phyloP scores from a whole-genome alignment of 1,140 invertebrate genomes.

The Platyscapa corneri region DNA sequence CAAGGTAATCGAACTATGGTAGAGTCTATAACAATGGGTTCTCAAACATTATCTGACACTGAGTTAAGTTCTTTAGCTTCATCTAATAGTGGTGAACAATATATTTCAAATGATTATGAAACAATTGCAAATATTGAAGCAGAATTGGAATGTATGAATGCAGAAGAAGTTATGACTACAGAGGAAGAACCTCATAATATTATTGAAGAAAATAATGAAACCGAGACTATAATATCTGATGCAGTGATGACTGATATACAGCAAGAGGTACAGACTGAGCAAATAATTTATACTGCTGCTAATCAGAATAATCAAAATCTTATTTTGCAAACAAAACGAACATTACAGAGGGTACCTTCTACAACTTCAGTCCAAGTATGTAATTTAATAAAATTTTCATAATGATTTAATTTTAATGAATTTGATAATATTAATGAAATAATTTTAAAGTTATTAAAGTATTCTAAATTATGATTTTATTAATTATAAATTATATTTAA shows the following conservation, averaged over 20 bases:
- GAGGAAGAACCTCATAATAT: constrained; percentile 64
- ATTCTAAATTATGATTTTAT: not conserved
- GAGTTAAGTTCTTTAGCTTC: constrained; percentile 67
- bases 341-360: constrained; percentile 65
- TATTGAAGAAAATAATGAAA: constrained; percentile 54
- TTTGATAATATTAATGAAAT: not conserved
- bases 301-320: constrained; percentile 69
- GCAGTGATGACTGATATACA: constrained; percentile 67
- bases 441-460: not conserved
- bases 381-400: not conserved
- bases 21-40: constrained; percentile 64
- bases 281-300: constrained; percentile 67
- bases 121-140: constrained; percentile 71
- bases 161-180: constrained; percentile 70
- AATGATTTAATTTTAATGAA: not conserved
- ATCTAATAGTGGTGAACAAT: constrained; percentile 63
- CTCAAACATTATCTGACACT: constrained; percentile 63
- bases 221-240: constrained; percentile 67
- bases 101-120: constrained; percentile 68
- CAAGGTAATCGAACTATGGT: constrained; percentile 64
- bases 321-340: constrained; percentile 71
- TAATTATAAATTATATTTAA: not conserved
- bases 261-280: constrained; percentile 61
- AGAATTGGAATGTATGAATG: constrained; percentile 71
- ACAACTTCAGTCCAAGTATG: constrained; percentile 63